Percentiles rank a stretch among this genome's conserved stretches.
These are phyloP conservation scores for Drosophila neocordata DNA, from an alignment of 1,140 invertebrate species.

Conservation along the genomic window DNA sequence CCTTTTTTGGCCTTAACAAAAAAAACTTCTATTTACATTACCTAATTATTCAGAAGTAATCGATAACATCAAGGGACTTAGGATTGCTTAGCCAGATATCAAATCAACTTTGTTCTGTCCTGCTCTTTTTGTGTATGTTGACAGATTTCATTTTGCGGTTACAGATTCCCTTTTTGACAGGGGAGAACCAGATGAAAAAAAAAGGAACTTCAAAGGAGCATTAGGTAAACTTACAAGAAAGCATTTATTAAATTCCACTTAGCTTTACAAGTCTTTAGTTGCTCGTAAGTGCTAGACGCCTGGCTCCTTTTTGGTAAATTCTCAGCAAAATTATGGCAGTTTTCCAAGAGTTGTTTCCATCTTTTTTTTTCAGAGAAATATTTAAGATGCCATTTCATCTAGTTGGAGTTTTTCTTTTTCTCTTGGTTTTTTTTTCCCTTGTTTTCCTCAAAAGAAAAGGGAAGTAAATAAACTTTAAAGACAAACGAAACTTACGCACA, in stretches of 20 bases:
- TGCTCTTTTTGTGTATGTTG: constrained; percentile 12
- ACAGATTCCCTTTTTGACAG: constrained; percentile 1
- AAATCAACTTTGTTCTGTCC: not conserved
- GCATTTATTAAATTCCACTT: constrained; percentile 74
- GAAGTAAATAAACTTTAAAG: constrained; percentile 52
- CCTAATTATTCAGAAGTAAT: constrained; percentile 7
- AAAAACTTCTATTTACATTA: not conserved
- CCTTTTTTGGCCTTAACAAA: not conserved
- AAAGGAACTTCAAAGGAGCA: constrained; percentile 62
- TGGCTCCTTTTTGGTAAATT: constrained; percentile 48
- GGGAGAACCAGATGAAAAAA: constrained; percentile 2
- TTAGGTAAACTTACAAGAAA: constrained; percentile 49
- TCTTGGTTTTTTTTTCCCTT: not conserved
- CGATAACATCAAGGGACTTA: constrained; percentile 5
- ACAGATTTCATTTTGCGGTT: constrained; percentile 41
- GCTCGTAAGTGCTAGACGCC: constrained; percentile 19
- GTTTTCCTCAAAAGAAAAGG: constrained; percentile 14
- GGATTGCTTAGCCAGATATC: not conserved
- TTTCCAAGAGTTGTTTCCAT: constrained; percentile 29
- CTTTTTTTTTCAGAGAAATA: constrained; percentile 46
- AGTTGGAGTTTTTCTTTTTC: constrained; percentile 39
- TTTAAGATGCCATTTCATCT: constrained; percentile 60
- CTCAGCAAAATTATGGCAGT: constrained; percentile 43
- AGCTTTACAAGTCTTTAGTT: constrained; percentile 38
- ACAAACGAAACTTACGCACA: constrained; percentile 65